Evolutionary conservation across 2,797 vertebrate species (phyloP).

Genomic region (Danio jaintianensis): DNA sequence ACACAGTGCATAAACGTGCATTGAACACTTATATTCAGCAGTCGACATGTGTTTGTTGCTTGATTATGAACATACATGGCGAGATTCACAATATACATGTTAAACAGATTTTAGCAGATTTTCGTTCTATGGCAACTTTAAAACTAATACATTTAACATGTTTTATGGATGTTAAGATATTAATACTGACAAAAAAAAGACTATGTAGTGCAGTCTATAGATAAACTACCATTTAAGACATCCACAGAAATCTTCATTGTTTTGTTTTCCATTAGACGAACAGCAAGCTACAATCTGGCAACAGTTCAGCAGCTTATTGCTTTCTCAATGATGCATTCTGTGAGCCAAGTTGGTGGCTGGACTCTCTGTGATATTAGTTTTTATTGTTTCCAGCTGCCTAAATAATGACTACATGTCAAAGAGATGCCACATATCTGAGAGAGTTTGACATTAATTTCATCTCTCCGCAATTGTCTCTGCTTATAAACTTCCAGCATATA

Average conservation of each 20-base stretch:
- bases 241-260: constrained; percentile 36
- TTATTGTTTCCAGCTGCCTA: constrained; percentile 65
- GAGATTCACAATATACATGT: too few species aligned
- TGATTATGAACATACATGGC: too few species aligned
- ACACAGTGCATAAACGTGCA: too few species aligned
- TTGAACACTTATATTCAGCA: too few species aligned
- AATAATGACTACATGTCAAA: constrained; percentile 61
- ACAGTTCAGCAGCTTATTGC: constrained; percentile 58
- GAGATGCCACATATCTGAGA: constrained; percentile 57
- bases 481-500: constrained; percentile 53
- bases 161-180: too few species aligned
- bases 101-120: too few species aligned
- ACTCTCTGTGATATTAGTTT: constrained; percentile 59
- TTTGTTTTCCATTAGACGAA: constrained; percentile 53
- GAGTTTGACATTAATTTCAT: constrained; percentile 59
- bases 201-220: neutral
- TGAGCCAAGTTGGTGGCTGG: constrained; percentile 49
- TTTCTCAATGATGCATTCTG: constrained; percentile 51
- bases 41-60: too few species aligned
- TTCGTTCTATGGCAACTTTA: too few species aligned
- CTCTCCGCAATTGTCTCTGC: constrained; percentile 53
- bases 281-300: constrained; percentile 50
- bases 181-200: too few species aligned
- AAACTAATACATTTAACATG: too few species aligned
- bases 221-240: neutral